Evolutionary conservation across 2,113 vertebrate species (phyloP).

Genomic region (Phodopus roborovskii): DNA sequence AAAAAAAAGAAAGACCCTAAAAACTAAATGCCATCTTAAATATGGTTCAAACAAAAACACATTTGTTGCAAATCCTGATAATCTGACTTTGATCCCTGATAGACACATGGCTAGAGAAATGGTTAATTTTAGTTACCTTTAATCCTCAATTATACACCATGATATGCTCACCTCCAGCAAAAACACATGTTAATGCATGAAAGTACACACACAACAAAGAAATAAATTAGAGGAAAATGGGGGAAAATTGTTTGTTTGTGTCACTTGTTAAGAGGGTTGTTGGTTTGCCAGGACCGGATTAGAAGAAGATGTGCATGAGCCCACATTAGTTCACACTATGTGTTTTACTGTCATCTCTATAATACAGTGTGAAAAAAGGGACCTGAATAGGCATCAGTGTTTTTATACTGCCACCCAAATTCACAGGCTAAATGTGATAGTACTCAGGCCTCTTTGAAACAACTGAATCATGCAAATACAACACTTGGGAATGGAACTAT

Average conservation of each 20-base stretch:
- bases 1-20: not conserved
- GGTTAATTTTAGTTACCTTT: not conserved
- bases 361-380: not conserved
- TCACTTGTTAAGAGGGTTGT: not conserved
- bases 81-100: not conserved
- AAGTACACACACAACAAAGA: not conserved
- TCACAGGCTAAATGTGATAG: not conserved
- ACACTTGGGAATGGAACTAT: not conserved
- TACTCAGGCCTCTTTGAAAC: not conserved
- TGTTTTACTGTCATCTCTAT: not conserved
- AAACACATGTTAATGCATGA: not conserved
- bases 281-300: not conserved
- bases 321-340: too few relatives aligned
- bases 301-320: not conserved
- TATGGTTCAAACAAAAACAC: not conserved
- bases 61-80: not conserved
- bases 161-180: not conserved
- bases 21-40: not conserved
- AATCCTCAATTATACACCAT: not conserved
- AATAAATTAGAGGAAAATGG: not conserved
- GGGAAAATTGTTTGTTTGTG: not conserved
- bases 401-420: not conserved
- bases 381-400: not conserved
- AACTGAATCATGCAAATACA: not conserved
- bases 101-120: too few relatives aligned